Conservation (phyloP, 2,888 invertebrate genomes). For the Scaptomyza reducta region DNA sequence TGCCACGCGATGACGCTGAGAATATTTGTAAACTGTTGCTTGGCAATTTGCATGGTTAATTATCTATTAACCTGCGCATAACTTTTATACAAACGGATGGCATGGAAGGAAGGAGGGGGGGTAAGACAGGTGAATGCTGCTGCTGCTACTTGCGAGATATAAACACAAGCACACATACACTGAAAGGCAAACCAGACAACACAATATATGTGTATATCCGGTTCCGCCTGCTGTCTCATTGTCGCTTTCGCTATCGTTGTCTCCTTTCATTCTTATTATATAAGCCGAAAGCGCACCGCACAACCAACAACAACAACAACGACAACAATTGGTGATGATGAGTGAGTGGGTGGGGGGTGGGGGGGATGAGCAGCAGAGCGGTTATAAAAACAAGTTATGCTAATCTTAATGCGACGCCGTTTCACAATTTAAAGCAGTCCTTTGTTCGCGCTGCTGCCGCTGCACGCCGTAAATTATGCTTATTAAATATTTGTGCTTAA, state of each 20-base stretch:
- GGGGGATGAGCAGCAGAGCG: slow-evolving; percentile 15
- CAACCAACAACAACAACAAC: slow-evolving; percentile 18
- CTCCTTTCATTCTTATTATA: slow-evolving; percentile 49
- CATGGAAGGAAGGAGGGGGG: not conserved
- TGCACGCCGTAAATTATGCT: slow-evolving; percentile 58
- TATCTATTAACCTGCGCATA: slow-evolving; percentile 79
- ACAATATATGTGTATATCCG: slow-evolving; percentile 67
- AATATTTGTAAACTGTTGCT: slow-evolving; percentile 79
- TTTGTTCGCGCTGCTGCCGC: slow-evolving; percentile 41
- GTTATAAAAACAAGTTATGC: slow-evolving; percentile 67
- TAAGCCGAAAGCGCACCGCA: slow-evolving; percentile 48
- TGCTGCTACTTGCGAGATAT: slow-evolving; percentile 34
- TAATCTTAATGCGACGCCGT: slow-evolving; percentile 67
- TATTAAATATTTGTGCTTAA: slow-evolving; percentile 75
- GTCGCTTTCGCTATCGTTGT: slow-evolving; percentile 32
- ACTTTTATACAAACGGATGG: slow-evolving; percentile 56
- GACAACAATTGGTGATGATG: slow-evolving; percentile 8
- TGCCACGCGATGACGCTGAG: slow-evolving; percentile 40
- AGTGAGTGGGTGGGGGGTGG: too few species aligned
- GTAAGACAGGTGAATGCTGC: not conserved
- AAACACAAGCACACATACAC: slow-evolving; percentile 22
- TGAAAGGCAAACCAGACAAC: slow-evolving; percentile 30
- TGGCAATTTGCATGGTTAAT: slow-evolving; percentile 78
- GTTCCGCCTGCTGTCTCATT: slow-evolving; percentile 46
- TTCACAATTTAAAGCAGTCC: slow-evolving; percentile 50